Evolutionary conservation across 2,888 invertebrate species (phyloP), one percentile per base, ranked within the genome.

Genomic region (Xylota segnis): DNA sequence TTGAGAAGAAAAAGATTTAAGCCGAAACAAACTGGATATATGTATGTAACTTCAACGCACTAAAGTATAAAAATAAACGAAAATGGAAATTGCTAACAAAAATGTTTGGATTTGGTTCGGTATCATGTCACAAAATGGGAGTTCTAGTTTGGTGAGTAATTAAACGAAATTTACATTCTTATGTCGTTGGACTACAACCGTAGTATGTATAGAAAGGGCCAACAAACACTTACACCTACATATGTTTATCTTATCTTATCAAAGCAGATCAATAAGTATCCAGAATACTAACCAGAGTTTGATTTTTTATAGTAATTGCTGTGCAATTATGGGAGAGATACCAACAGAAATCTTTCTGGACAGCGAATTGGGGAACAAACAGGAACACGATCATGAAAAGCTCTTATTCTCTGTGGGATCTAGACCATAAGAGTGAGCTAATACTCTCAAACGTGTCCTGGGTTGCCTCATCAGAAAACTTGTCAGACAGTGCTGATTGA

Each of bases 11-110:
- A n/a, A 37, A 74, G 32, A 59, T 18, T 63, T 58, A 82, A 86
- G 75, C 81, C 65, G 58, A 76, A 84, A 84, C 68, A 81, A 84
- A 84, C 52, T 61, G 65, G 63, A 52, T 79, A 68, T 78, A 23
- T 59, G 7, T 32, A 27, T 54, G 45, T 58, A 79, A 84, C 70
- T 74, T 43, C 29, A 84, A 84, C 79, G 74, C 61, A 65, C 74
- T 79, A 79, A 70, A 52, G 14, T 29, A 18, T 32, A 71, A 43
- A n/a, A 43, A 43, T 43, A 43, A 71, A 54, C 18, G 66, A 47
- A 18, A 34, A 70, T 37, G 10, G 9, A 76, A 63, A 63, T 54
- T 70, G 63, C 16, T 65, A 74, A 79, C 37, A 18, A 59, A 74
- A 54, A 72, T 58, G n/a, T 70, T 59, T 43, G 66, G 29, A 9